Evolutionary conservation across 2,888 invertebrate species (phyloP), one percentile per base, ranked within the genome.

Genomic region (Galerucella nymphaeae): DNA sequence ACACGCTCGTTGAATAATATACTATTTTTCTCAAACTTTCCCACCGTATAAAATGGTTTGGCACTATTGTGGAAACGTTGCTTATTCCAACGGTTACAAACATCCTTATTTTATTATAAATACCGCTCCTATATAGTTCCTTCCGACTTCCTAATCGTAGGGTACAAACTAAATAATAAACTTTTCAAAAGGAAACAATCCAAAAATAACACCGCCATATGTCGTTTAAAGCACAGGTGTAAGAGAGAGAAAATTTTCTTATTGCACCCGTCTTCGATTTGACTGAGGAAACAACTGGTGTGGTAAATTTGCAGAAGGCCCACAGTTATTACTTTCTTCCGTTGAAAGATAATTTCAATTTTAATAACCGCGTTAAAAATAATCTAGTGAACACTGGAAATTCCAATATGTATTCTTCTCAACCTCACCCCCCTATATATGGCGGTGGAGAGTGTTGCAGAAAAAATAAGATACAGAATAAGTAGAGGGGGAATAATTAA

Each of bases 261-360:
- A 63, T 63, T 59, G 66, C 75, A 75, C 67, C 73, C 73, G 75
- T 57, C 71, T 68, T 69, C 16, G 16, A 18, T 18, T 48, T 23
- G 4, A 8, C 16, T 18, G 45, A 71, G 64, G 71, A 71, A 73
- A 74, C 75, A 75, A 75, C 73, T 73, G 75, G 73, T 68, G 61
- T 50, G 62, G 70, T 70, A 74, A 73, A 71, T 71, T 73, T 74
- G 75, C 75, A 75, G 72, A 71, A 75, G 75, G 73, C 73, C 55
- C 53, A 45, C 67, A 53, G 61, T 71, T 74, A 74, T 74, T 74
- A 65, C 73, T 48, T 53, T 74, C 71, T 69, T 73, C 73, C 66
- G 70, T 72, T 70, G 50, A 58, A 66, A 38, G 55, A 23, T 13
- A 64, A 57, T 63, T n/a, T 61, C 55, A 50, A 69, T 59, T 59